Base-by-base conservation (phyloP, 2,797 vertebrate species). In the Sebastes miniatus region DNA sequence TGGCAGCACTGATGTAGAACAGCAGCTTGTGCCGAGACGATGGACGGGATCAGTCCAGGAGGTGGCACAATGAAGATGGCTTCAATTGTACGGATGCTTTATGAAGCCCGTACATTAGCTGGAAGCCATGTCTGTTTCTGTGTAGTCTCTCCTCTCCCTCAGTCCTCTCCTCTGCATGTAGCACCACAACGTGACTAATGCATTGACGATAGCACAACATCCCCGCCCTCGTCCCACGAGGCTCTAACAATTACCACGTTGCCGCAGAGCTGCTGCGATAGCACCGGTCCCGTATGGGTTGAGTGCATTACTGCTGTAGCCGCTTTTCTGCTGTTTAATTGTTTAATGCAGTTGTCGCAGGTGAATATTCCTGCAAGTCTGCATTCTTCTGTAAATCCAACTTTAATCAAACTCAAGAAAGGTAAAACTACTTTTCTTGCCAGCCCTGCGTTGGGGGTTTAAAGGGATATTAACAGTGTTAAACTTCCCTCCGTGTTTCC, bases 311-410 rank as follows among this genome's bases (percentile, higher is more conserved):
- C n/a, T 80, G 73, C 73, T 78, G 58, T 29, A 36, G 69, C 36
- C 68, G 75, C 27, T 81, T 83, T 88, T 76, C 39, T 67, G 61
- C 71, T 71, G 50, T 72, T 88, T 87, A 84, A 84, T 84, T 80
- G 14, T 81, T 85, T 68, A 29, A 69, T 77, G 57, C 56, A 69
- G 56, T 71, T 31, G 58, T 67, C 1, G 20, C 77, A 83, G 70
- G 62, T 81, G 36, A 71, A 67, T 52, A 47, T 76, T 80, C 54
- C 64, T 73, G 80, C 80, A 84, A 77, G 29, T n/a, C 31, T 50
- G 74, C 74, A 64, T 71, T 85, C 59, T 54, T 66, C 24, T 62
- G 36, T 39, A 27, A 83, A 61, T 64, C 12, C 63, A 75, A 70
- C 57, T 68, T 61, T 31, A 63, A 80, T 83, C 27, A 81, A 70